Evolutionary conservation across 2,888 invertebrate species (phyloP).

Genomic region (Lepidocyrtinus sp.): DNA sequence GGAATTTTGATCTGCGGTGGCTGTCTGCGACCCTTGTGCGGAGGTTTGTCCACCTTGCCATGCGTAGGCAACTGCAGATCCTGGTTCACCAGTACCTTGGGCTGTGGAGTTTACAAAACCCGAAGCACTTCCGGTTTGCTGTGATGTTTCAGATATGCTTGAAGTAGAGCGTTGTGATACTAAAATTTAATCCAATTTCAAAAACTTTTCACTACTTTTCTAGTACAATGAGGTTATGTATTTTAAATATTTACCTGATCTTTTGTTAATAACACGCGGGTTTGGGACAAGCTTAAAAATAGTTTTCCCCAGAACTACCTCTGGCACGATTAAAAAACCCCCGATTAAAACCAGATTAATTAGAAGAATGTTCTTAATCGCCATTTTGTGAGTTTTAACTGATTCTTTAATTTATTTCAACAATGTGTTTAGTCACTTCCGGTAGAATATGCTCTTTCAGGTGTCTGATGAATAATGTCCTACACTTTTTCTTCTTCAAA

Average conservation of each 20-base stretch:
- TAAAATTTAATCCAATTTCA: too few relatives aligned
- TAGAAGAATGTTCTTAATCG: too few relatives aligned
- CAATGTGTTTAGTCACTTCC: too few relatives aligned
- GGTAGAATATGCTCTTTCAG: too few relatives aligned
- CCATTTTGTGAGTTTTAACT: too few relatives aligned
- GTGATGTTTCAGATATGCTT: constrained; percentile 17
- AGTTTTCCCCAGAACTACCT: too few relatives aligned
- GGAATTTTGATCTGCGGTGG: constrained; percentile 20
- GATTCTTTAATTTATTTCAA: too few relatives aligned
- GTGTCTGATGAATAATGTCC: too few relatives aligned
- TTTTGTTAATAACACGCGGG: not conserved
- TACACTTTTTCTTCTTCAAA: too few relatives aligned
- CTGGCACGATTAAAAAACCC: too few relatives aligned
- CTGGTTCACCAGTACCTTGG: constrained; percentile 25
- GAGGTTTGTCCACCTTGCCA: constrained; percentile 52
- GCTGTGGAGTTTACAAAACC: constrained; percentile 34
- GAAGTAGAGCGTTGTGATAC: constrained; percentile 20
- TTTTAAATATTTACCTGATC: constrained; percentile 10
- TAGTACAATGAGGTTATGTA: not conserved
- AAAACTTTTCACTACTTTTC: not conserved
- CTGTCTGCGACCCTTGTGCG: constrained; percentile 25
- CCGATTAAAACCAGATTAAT: too few relatives aligned
- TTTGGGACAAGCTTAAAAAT: too few relatives aligned
- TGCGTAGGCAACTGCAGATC: constrained; percentile 34
- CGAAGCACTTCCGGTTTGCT: constrained; percentile 13